These are phyloP conservation scores for Silurus meridionalis DNA, from an alignment of 2,113 vertebrate genomes.

Conservation along the genomic window DNA sequence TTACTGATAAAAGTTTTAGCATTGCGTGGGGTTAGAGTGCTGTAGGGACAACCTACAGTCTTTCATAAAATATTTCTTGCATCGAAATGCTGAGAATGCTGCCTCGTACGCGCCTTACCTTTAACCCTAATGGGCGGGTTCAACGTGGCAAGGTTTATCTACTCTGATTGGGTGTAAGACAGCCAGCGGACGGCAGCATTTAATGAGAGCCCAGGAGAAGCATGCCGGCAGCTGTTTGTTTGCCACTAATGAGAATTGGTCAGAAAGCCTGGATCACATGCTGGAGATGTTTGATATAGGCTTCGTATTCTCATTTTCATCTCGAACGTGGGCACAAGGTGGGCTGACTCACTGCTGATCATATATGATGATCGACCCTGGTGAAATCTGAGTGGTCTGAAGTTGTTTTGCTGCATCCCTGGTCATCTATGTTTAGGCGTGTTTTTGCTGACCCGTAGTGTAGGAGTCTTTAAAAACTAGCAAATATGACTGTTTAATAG, in stretches of 20 bases:
- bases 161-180: slow-evolving; percentile 70
- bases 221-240: slow-evolving; percentile 77
- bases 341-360: slow-evolving; percentile 24
- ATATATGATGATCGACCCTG: slow-evolving; percentile 20
- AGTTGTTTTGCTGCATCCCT: slow-evolving; percentile 51
- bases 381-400: slow-evolving; percentile 17
- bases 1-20: not conserved
- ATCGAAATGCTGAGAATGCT: not conserved
- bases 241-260: slow-evolving; percentile 75
- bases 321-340: slow-evolving; percentile 63
- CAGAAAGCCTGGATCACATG: slow-evolving; percentile 69
- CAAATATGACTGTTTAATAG: slow-evolving; percentile 59
- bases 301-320: slow-evolving; percentile 63
- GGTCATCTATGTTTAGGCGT: not conserved
- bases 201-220: slow-evolving; percentile 77
- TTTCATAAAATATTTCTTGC: not conserved
- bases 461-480: not conserved
- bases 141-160: slow-evolving; percentile 61
- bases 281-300: slow-evolving; percentile 70
- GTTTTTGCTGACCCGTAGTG: not conserved
- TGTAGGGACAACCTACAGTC: not conserved
- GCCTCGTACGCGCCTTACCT: slow-evolving; percentile 44
- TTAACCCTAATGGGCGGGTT: slow-evolving; percentile 60
- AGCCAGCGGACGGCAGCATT: slow-evolving; percentile 65
- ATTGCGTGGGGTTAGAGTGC: not conserved